phyloP scores from a whole-genome alignment of 2,888 invertebrate species.

The Dasypogon diadema region DNA sequence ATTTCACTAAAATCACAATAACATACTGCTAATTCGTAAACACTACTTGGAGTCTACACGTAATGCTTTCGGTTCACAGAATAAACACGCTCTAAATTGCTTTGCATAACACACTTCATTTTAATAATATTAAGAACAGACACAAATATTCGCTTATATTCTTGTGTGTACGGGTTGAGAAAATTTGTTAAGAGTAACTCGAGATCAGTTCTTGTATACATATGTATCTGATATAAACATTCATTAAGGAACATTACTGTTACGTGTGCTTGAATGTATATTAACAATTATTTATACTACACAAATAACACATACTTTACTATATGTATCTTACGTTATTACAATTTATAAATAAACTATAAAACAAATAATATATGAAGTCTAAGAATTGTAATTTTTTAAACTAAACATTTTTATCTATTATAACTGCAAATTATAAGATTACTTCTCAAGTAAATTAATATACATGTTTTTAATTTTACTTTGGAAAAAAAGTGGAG shows the following conservation, averaged over 20 bases:
- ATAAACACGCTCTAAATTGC: neutral
- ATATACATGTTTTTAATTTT: neutral
- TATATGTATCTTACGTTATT: neutral
- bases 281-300: conserved; percentile 28
- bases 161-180: neutral
- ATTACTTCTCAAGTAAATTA: too few relatives aligned
- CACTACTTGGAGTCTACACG: too few relatives aligned
- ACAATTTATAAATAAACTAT: neutral
- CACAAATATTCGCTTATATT: neutral
- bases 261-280: conserved; percentile 56
- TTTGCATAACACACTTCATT: too few relatives aligned
- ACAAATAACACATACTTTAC: neutral
- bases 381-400: neutral
- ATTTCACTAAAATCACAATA: too few relatives aligned
- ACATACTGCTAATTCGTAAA: too few relatives aligned
- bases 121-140: too few relatives aligned
- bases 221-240: conserved; percentile 6
- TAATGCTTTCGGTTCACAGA: too few relatives aligned
- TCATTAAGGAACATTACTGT: conserved; percentile 20
- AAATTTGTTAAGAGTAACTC: neutral
- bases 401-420: neutral
- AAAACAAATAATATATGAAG: neutral
- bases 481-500: too few relatives aligned
- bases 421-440: too few relatives aligned
- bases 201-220: conserved; percentile 8